phyloP scores from a whole-genome alignment of 1,140 invertebrate genomes.

The Branchinecta lynchi region DNA sequence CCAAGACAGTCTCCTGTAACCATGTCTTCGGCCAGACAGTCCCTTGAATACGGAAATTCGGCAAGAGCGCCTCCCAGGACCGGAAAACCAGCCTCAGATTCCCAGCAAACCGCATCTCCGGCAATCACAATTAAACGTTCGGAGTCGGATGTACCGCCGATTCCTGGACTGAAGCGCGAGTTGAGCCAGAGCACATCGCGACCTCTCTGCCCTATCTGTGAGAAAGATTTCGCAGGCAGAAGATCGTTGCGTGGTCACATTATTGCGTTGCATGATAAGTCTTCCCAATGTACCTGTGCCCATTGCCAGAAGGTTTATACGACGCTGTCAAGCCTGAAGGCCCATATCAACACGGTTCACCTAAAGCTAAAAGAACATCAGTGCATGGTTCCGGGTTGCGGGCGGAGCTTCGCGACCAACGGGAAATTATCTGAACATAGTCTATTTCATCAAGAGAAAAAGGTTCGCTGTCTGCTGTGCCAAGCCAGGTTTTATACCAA shows the following conservation, averaged over 20 bases:
- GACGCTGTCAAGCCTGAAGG: background rate
- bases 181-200: no score
- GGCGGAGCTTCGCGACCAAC: background rate
- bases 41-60: no score
- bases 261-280: background rate
- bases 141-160: no score
- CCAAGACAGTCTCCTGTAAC: no score
- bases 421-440: background rate
- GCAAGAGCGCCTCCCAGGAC: no score
- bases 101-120: no score
- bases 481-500: slow-evolving; percentile 22
- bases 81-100: no score
- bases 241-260: background rate
- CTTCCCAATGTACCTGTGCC: background rate
- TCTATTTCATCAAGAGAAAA: slow-evolving; percentile 23
- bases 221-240: background rate
- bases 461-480: slow-evolving; percentile 24
- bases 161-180: no score
- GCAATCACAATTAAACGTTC: no score
- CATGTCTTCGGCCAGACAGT: no score
- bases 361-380: background rate
- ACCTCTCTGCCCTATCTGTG: background rate
- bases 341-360: background rate
- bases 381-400: background rate
- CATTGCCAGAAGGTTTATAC: background rate